Conservation (phyloP, 2,888 invertebrate genomes). For the Celastrina argiolus region DNA sequence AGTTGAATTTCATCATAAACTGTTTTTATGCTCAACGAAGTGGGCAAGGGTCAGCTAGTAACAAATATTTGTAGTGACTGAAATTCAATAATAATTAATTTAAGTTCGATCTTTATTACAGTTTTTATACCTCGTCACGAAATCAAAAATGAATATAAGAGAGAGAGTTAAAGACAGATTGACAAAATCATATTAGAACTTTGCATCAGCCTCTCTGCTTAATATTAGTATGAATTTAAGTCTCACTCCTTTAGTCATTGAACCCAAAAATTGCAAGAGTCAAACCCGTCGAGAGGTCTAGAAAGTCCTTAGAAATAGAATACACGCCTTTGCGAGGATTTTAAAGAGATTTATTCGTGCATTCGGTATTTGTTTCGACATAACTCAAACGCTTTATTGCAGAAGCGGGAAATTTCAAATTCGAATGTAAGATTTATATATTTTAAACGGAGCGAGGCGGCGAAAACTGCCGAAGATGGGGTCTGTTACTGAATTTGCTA, state of each 20-base stretch:
- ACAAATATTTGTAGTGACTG: too few species aligned
- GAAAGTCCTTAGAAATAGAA: neutral
- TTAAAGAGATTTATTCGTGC: slow-evolving; percentile 1
- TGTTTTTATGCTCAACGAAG: too few species aligned
- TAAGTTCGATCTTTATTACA: too few species aligned
- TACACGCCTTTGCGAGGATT: neutral
- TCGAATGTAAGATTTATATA: slow-evolving; percentile 5
- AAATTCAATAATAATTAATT: too few species aligned
- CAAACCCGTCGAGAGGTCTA: neutral
- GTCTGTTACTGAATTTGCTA: neutral
- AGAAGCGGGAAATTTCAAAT: neutral
- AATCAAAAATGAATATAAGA: too few species aligned
- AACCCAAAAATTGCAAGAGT: neutral
- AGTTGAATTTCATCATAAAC: too few species aligned
- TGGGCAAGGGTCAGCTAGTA: too few species aligned
- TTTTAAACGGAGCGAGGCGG: slow-evolving; percentile 3
- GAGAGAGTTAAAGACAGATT: too few species aligned
- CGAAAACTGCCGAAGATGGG: slow-evolving; percentile 4
- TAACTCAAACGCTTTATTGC: slow-evolving; percentile 17
- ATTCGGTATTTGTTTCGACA: slow-evolving; percentile 10
- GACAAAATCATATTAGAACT: too few species aligned
- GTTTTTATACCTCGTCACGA: too few species aligned
- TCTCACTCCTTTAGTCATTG: neutral
- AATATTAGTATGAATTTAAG: too few species aligned
- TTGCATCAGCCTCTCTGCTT: too few species aligned